A percentile compares a stretch with the other conserved stretches of the same genome.
Conservation (phyloP, 1,140 invertebrate species). For the Coelopa frigida region DNA sequence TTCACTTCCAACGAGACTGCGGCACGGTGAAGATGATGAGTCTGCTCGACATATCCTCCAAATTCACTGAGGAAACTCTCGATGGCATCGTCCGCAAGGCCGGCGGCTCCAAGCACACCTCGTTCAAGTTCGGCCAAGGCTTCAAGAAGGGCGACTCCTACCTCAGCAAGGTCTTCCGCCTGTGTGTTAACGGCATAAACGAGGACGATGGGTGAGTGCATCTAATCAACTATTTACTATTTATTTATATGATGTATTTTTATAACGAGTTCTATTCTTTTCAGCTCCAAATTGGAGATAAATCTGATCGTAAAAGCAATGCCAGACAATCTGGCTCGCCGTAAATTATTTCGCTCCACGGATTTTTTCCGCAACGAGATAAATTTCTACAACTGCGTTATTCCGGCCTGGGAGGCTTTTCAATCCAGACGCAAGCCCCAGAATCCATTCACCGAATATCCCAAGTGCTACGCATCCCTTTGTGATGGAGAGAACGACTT, state of each 20-base stretch:
- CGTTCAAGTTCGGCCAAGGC: constrained; percentile 46
- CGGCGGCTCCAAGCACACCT: constrained; percentile 42
- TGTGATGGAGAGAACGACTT: constrained; percentile 59
- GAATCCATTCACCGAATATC: constrained; percentile 49
- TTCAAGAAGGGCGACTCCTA: constrained; percentile 60
- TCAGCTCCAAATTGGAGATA: constrained; percentile 17
- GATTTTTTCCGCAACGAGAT: constrained; percentile 65
- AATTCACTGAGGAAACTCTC: constrained; percentile 47
- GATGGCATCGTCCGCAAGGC: constrained; percentile 42
- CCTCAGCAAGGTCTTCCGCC: constrained; percentile 53
- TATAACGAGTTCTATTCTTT: constrained; percentile 1
- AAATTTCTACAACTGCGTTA: constrained; percentile 55
- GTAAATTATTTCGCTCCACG: constrained; percentile 55
- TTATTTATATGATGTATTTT: constrained; percentile 2
- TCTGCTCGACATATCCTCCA: constrained; percentile 30
- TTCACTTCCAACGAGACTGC: not conserved
- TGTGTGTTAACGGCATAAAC: constrained; percentile 49
- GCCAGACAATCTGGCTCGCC: constrained; percentile 53
- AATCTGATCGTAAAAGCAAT: constrained; percentile 55
- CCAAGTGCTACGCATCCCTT: constrained; percentile 49
- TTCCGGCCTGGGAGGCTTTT: constrained; percentile 49
- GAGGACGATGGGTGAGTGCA: constrained; percentile 20
- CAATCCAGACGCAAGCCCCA: constrained; percentile 42
- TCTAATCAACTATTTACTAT: not conserved
- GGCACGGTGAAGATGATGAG: constrained; percentile 4